Evolutionary conservation across 2,888 invertebrate genomes (phyloP), one percentile per base, ranked within the genome.

Genomic region (Drosophila hamatofila): DNA sequence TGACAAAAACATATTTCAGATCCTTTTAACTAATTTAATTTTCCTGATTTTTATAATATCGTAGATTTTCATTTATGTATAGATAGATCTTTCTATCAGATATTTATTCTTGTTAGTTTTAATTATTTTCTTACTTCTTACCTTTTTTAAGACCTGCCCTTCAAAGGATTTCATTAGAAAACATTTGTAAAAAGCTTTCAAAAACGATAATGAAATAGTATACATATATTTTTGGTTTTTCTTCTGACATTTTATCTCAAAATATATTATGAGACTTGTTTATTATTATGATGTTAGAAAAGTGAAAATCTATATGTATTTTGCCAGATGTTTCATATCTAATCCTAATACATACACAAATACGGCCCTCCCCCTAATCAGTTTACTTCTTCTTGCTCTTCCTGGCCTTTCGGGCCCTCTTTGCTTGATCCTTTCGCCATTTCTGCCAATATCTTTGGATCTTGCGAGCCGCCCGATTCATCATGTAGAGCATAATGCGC

Each of bases 401-500:
- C 41, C 72, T 88, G 8, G 72, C 39, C 68, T 65, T 90, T 72
- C 33, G 41, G 1, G 57, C 57, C 7, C 21, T 27, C 48, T 27
- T 48, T 68, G 2, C 49, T 76, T 86, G 78, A n/a, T 78, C 86
- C 11, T 76, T 79, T 1, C 80, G 75, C 81, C 87, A 91, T 25
- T 78, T 80, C 0, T 92, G 87, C 91, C 92, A 93, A 48, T 79
- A 84, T 16, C 80, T 76, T 52, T 93, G 93, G 21, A 93, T 91
- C 25, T 84, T 86, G 18, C 81, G 81, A 3, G 92, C 93, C 0
- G 93, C 91, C 1, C 93, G 89, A 67, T 92, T 92, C 88, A 92
- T 91, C 91, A 93, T 92, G 54, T 93, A 93, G 1, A 92, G 61
- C 12, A 91, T 60, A 9, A 93, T 71, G 54, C 88, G 90, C 12